Percentiles rank a stretch among this genome's conserved stretches.
Conservation (phyloP, 2,888 invertebrate species). For the Limnephilus rhombicus region DNA sequence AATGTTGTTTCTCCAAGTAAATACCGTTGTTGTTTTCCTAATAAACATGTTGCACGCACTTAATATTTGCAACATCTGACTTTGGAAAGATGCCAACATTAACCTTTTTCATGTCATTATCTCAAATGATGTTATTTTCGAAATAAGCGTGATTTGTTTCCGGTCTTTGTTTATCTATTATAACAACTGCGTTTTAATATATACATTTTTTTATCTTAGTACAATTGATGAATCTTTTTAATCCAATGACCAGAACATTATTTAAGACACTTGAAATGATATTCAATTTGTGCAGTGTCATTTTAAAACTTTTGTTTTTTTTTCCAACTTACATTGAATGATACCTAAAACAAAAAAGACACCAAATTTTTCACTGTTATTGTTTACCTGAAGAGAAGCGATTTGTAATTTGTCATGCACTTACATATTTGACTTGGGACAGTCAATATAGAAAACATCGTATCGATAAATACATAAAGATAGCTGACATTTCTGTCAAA, state of each 20-base stretch:
- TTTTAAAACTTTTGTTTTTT: background rate
- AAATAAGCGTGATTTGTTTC: background rate
- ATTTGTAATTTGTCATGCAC: background rate
- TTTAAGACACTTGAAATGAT: background rate
- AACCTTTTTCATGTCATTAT: background rate
- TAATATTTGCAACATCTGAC: background rate
- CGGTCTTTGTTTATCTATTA: background rate
- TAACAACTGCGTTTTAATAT: background rate
- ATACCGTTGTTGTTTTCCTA: background rate
- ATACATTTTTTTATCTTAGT: background rate
- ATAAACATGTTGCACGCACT: background rate
- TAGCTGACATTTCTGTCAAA: background rate
- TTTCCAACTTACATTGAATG: too few species aligned
- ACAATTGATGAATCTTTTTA: background rate
- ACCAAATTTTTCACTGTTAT: background rate
- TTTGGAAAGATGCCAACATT: constrained; percentile 19
- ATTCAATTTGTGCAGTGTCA: background rate
- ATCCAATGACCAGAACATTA: background rate
- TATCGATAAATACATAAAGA: background rate
- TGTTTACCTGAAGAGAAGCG: background rate
- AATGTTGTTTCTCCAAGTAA: background rate
- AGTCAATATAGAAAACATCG: background rate
- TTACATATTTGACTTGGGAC: background rate
- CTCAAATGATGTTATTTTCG: constrained; percentile 8
- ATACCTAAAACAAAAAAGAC: too few species aligned